These are phyloP conservation scores for Oligia strigilis DNA, from an alignment of 2,888 invertebrate genomes.

Conservation along the genomic window DNA sequence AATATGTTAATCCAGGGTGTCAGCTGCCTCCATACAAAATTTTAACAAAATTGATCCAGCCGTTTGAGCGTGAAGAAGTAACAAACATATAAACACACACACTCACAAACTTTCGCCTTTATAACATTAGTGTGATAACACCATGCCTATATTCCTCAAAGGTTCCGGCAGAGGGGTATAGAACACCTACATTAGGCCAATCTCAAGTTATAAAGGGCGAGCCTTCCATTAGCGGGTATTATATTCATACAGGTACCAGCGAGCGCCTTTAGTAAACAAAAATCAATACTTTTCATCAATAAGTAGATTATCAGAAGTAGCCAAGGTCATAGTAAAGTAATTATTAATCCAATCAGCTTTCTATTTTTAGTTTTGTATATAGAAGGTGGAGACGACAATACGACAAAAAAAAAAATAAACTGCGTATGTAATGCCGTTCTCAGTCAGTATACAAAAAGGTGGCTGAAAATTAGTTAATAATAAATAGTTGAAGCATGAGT, in stretches of 20 bases:
- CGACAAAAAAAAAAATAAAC: too few species aligned
- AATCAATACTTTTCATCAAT: constrained; percentile 31
- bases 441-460: too few species aligned
- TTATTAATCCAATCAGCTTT: constrained; percentile 22
- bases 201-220: background rate
- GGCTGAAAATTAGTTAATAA: too few species aligned
- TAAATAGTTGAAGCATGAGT: too few species aligned
- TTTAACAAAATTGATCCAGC: too few species aligned
- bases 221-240: background rate
- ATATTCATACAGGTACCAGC: background rate
- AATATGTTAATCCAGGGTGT: too few species aligned
- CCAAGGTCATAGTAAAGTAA: constrained; percentile 22
- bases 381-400: too few species aligned
- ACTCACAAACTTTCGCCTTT: too few species aligned
- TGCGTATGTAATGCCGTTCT: too few species aligned
- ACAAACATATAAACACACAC: too few species aligned
- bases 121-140: background rate
- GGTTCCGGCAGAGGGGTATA: background rate
- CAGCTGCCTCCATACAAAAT: too few species aligned
- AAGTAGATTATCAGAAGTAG: constrained; percentile 2
- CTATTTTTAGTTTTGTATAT: constrained; percentile 13
- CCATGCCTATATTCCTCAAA: background rate
- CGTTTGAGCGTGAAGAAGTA: too few species aligned
- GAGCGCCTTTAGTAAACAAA: background rate
- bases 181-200: background rate